Evolutionary conservation across 2,113 vertebrate genomes (phyloP), one percentile per base, ranked within the genome.

Genomic region (Podarcis raffonei): DNA sequence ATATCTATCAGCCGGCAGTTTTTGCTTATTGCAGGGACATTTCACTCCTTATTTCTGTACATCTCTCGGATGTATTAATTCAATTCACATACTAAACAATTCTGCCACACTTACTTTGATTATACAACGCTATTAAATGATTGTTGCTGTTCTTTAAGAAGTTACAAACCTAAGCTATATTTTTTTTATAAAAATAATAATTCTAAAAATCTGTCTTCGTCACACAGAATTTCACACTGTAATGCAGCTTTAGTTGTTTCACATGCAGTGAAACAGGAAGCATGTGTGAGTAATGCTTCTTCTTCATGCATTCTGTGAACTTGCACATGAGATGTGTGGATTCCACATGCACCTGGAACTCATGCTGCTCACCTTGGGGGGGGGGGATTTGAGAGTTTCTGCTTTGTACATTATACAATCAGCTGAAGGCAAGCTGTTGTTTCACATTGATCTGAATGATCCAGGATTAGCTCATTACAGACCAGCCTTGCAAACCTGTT

Each of bases 361-460:
- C 22, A n/a, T 48, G 35, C 78, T 25, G 27, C 18, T 75, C 18
- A 42, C 32, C 57, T 30, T 4, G 25, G 78, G 35, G 62, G 42
- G 32, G 78, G 35, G 62, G 48, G 37, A 68, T 68, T 30, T 30
- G 59, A 89, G 72, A 37, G 3, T 53, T 76, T 30, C 37, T 71
- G n/a, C 59, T 83, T 69, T 69, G 65, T 78, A 84, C 5, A 22
- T 89, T 35, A 75, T 74, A 27, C 25, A 30, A 6, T 30, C 27
- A 30, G 9, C 30, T 81, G 53, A 71, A 37, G 42, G 77, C 57
- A 39, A 87, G 80, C n/a, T 30, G 86, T 81, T 87, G 22, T n/a
- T 87, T 81, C 23, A 12, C 39, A 6, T 68, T 83, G n/a, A 30
- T 57, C 27, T 91, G 91, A 81, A 71, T 71, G 35, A 68, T 59